Percentiles rank a stretch among this genome's conserved stretches.
phyloP scores from a whole-genome alignment of 2,888 invertebrate species.

The Chironomus riparius region DNA sequence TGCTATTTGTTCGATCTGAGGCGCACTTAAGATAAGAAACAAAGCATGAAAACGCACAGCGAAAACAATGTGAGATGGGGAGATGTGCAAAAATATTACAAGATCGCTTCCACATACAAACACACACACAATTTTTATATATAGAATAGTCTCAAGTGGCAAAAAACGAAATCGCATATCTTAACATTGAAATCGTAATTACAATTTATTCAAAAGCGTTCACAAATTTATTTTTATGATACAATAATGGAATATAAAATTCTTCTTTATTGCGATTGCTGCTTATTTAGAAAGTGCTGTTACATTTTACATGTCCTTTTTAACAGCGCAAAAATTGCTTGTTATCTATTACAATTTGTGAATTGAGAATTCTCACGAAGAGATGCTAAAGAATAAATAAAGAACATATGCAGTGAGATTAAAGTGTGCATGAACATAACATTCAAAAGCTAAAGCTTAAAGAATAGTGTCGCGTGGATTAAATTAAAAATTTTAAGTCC shows the following conservation, averaged over 20 bases:
- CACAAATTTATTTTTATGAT: background rate
- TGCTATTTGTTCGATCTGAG: background rate
- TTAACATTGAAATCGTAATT: background rate
- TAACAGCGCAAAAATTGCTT: conserved; percentile 2
- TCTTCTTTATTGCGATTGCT: background rate
- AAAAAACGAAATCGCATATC: background rate
- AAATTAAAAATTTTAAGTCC: too few relatives aligned
- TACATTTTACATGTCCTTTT: background rate
- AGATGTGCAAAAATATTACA: too few relatives aligned
- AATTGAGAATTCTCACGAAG: background rate
- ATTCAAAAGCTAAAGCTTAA: too few relatives aligned
- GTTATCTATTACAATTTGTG: background rate
- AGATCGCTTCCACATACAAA: too few relatives aligned
- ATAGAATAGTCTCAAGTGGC: too few relatives aligned
- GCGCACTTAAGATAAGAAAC: conserved; percentile 7
- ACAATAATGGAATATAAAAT: background rate
- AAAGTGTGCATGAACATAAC: too few relatives aligned
- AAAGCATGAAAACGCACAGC: background rate
- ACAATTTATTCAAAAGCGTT: background rate
- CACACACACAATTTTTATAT: too few relatives aligned
- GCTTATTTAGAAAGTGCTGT: background rate
- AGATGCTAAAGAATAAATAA: background rate
- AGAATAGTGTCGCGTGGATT: too few relatives aligned
- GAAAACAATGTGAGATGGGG: background rate
- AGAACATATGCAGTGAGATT: too few relatives aligned